Evolutionary conservation across 2,888 invertebrate genomes (phyloP), one percentile per base, ranked within the genome.

Genomic region (Melieria picta): DNA sequence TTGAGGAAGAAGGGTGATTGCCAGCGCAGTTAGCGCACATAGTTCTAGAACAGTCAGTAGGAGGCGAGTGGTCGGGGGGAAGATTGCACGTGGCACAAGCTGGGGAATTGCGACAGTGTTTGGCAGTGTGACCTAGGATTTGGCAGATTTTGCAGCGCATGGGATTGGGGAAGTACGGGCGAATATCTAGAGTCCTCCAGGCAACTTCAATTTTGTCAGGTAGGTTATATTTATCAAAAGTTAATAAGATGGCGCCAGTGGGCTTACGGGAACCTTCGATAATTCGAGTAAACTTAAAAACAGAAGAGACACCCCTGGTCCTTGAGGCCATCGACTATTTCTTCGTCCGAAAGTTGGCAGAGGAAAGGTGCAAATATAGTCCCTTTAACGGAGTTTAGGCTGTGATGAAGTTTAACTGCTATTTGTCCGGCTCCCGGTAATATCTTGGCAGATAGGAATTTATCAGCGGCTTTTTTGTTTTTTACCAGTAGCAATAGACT

Each of bases 161-260:
- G 30, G 30, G 30, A 30, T 30, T 30, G 30, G 30, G 30, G 30
- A 30, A 30, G 30, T 65, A 45, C 11, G 1, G 1, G 5, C 55
- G 5, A 5, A 55, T 13, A 6, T 55, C 13, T 6, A 10, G 5
- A 1, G 2, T 5, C 1, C 10, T 9, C 55, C 7, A 55, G 10
- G 6, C 10, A 10, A 55, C 55, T 11, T 55, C 55, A 55, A 55
- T 55, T 9, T 55, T 55, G 11, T 5, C 55, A 5, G 55, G 55
- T 10, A 55, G 10, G 5, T 10, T 11, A 55, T 55, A 55, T 10
- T 9, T 6, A 10, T 55, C 56, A 45, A 56, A 57, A 47, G 16
- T 66, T 47, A 57, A 10, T 58, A 66, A 47, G 5, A 66, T 7
- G n/a, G 64, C 64, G 30, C 52, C 55, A 48, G 64, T 48, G 43